A percentile compares a stretch with the other conserved stretches of the same genome.
Evolutionary conservation across 2,888 invertebrate genomes (phyloP).

Genomic region (Tenthredo notha): DNA sequence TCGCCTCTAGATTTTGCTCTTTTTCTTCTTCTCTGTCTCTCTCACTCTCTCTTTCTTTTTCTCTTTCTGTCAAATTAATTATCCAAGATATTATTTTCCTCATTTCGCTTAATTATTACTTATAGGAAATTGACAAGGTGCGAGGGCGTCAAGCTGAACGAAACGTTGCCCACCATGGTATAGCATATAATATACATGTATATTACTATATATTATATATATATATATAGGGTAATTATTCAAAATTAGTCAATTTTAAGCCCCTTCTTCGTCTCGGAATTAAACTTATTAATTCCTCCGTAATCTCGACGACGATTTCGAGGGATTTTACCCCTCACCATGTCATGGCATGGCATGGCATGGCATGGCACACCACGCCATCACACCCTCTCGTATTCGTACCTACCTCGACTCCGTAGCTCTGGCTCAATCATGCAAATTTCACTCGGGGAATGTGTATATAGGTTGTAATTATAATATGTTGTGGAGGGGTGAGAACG

Average conservation of each 20-base stretch:
- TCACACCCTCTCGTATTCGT: background rate
- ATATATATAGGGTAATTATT: slow-evolving; percentile 38
- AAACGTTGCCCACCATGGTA: background rate
- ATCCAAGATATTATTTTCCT: background rate
- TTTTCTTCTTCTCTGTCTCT: background rate
- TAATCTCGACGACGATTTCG: slow-evolving; percentile 62
- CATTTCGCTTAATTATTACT: background rate
- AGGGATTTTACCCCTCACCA: background rate
- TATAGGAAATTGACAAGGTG: background rate
- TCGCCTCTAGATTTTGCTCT: background rate
- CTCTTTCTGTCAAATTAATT: background rate
- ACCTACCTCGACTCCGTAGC: slow-evolving; percentile 33
- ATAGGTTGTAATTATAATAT: slow-evolving; percentile 67
- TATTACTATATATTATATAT: too few relatives aligned
- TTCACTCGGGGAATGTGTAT: slow-evolving; percentile 56
- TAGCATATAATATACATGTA: background rate
- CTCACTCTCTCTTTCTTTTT: background rate
- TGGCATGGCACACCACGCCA: background rate
- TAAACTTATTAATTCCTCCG: slow-evolving; percentile 66
- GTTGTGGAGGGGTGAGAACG: slow-evolving; percentile 35
- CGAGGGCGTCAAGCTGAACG: background rate
- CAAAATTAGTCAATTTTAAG: slow-evolving; percentile 53
- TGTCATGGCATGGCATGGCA: too few relatives aligned
- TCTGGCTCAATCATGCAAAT: slow-evolving; percentile 68
- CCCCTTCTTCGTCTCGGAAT: slow-evolving; percentile 54